A percentile compares a stretch with the other conserved stretches of the same genome.
phyloP scores from a whole-genome alignment of 2,888 invertebrate species.

The Melieria crassipennis region DNA sequence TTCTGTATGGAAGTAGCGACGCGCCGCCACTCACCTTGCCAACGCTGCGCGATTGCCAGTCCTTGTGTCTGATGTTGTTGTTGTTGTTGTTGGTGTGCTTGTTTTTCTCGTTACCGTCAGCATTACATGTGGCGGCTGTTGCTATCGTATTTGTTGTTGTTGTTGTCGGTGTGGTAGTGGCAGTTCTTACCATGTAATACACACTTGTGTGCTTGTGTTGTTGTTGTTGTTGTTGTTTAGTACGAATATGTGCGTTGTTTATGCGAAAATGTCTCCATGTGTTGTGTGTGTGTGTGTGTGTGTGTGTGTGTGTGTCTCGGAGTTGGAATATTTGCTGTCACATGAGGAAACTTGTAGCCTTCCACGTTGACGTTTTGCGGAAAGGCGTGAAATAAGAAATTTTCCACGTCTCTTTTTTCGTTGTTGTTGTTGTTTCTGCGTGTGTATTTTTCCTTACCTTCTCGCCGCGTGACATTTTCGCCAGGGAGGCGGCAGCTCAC shows the following conservation, averaged over 20 bases:
- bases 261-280: background rate
- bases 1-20: background rate
- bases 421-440: constrained; percentile 1
- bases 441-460: background rate
- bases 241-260: background rate
- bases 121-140: background rate
- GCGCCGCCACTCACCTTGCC: background rate
- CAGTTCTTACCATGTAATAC: constrained; percentile 23
- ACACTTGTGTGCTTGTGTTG: constrained; percentile 19
- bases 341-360: constrained; percentile 37
- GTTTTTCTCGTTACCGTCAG: background rate
- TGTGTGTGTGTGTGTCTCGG: constrained; percentile 9
- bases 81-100: background rate
- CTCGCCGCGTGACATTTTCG: background rate
- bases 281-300: too few species aligned
- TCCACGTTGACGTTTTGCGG: constrained; percentile 20
- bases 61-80: background rate
- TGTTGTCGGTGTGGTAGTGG: constrained; percentile 17
- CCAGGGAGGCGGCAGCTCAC: background rate
- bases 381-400: constrained; percentile 41
- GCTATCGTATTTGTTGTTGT: background rate
- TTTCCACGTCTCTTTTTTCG: constrained; percentile 12
- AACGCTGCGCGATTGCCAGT: background rate
- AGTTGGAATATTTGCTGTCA: constrained; percentile 29
- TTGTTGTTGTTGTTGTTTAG: background rate